Evolutionary conservation across 2,888 invertebrate species (phyloP), one percentile per base, ranked within the genome.

Genomic region (Eupithecia abbreviata): DNA sequence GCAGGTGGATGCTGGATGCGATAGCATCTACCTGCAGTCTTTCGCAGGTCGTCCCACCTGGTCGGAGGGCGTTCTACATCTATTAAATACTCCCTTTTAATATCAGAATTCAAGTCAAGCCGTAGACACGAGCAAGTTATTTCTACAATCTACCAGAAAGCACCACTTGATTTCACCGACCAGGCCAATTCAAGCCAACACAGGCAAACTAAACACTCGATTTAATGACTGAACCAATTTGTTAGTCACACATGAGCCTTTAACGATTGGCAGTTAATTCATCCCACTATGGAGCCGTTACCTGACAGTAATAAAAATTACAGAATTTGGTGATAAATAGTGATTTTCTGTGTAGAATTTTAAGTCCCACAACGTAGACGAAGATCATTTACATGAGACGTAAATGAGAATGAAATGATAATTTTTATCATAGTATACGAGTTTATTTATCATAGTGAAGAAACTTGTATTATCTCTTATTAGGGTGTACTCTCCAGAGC

Each of bases 201-300:
- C 42, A 42, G 66, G 7, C 66, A 42, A 66, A 42, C 66, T 87
- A 85, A 88, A 88, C 87, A 87, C 88, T 89, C 80, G 42, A 80
- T 80, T 85, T 86, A 85, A 88, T 84, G 85, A 82, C 71, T 79
- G 75, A 80, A 75, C 82, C 84, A 86, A 84, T 89, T 89, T 88
- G 88, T 85, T 86, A 85, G 77, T 83, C 82, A 87, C 84, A 88
- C 85, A 88, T 75, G 72, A 58, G 30, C 62, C 81, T 69, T 88
- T 88, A 85, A 89, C 82, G 87, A 85, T 75, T 72, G 18, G 55
- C 66, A 62, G 67, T 41, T 62, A 55, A 71, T 58, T 41, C 51
- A 45, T n/a, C 71, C 15, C 58, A 55, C 13, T 51, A 2, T 45
- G 6, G 42, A 66, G 6, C 7, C 41, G n/a, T 66, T 42, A 66